phyloP scores from a whole-genome alignment of 2,888 invertebrate species.

The Troides oblongomaculatus region DNA sequence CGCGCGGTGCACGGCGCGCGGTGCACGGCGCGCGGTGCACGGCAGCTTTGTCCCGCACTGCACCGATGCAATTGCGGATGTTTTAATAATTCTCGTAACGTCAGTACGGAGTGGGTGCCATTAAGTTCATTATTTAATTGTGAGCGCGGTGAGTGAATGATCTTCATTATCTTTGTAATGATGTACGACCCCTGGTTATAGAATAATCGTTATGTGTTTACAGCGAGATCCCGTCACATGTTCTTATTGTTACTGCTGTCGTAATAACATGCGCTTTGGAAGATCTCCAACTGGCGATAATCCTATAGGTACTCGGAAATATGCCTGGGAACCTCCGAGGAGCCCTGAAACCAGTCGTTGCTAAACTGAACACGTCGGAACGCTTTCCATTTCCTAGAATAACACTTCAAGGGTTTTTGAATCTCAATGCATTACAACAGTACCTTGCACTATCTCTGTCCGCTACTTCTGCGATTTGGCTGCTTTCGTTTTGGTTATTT shows the following conservation, averaged over 20 bases:
- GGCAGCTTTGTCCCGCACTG: too few species aligned
- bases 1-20: neutral
- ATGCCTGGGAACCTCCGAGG: constrained; percentile 16
- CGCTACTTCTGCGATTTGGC: neutral
- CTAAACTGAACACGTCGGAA: constrained; percentile 17
- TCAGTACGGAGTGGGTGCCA: too few species aligned
- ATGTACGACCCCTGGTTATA: neutral
- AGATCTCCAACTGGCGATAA: constrained; percentile 25
- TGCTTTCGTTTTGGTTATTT: neutral
- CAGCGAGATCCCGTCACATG: neutral
- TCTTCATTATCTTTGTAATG: constrained; percentile 3
- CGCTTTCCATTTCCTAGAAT: constrained; percentile 4
- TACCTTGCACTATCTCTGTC: too few species aligned
- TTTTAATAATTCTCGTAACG: too few species aligned
- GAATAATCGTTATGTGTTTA: neutral
- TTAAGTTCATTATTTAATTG: too few species aligned
- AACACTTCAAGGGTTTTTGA: neutral
- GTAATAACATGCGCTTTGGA: constrained; percentile 17
- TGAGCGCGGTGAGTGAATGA: neutral
- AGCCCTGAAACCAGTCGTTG: constrained; percentile 17
- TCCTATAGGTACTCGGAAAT: constrained; percentile 20
- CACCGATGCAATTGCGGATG: neutral
- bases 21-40: too few species aligned
- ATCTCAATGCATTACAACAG: neutral
- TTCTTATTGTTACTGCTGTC: constrained; percentile 9